phyloP scores from a whole-genome alignment of 2,797 vertebrate species.

The Mormyrops boulengeri region DNA sequence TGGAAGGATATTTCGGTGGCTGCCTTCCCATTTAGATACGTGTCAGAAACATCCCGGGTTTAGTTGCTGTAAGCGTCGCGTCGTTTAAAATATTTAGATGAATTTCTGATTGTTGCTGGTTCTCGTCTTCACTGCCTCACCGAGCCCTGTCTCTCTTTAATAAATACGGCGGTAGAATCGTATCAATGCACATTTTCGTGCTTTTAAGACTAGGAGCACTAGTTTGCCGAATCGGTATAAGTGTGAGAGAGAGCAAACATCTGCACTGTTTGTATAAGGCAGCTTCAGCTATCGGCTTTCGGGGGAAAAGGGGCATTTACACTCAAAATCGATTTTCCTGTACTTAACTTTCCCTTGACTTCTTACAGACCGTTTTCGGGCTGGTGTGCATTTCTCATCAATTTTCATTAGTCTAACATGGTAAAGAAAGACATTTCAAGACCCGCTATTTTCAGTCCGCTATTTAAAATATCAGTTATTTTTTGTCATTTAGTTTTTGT shows the following conservation, averaged over 20 bases:
- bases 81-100: neutral
- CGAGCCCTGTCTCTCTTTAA: neutral
- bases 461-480: neutral
- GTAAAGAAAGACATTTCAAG: neutral
- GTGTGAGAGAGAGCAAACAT: neutral
- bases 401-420: neutral
- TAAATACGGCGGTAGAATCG: neutral
- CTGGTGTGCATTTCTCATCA: neutral
- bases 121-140: neutral
- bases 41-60: neutral
- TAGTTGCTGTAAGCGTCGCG: neutral
- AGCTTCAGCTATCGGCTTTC: neutral
- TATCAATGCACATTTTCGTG: neutral
- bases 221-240: neutral
- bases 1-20: neutral
- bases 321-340: neutral
- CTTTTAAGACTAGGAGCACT: neutral
- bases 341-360: neutral
- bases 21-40: neutral
- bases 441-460: neutral
- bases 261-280: neutral
- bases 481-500: neutral
- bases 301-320: neutral
- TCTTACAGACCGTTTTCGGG: neutral
- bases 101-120: neutral